Base-by-base conservation (phyloP, 2,888 invertebrate species). In the Agonopterix alstromeriana region DNA sequence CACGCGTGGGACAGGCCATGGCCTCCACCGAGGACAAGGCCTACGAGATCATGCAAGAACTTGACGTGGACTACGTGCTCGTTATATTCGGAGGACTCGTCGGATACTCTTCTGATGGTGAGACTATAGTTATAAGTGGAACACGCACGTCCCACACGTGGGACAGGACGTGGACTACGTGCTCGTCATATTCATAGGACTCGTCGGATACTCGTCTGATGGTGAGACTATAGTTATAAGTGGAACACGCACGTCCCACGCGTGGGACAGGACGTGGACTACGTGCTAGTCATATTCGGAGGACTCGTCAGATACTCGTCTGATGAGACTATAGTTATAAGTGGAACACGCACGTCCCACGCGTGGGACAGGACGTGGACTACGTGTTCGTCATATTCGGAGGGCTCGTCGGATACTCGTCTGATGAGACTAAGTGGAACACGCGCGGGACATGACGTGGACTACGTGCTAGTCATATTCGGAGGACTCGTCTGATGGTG, bases 81-180 rank as follows among this genome's bases (percentile, higher is more conserved):
- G 98, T 99, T 2, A 98, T 99, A 69, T 99, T 99, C 82, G 99
- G 99, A 10, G 99, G 99, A n/a, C 91, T 99, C 0, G 98, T 98
- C 0, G 99, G 99, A 0, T 99, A 99, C 77, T 98, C 98, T 0
- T 98, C 98, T 0, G 99, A 99, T 84, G 99, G 95, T 95, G 65
- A 86, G 90, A 67, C 2, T 17, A 17, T 17, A 17, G 17, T 17
- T 17, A 17, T 17, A 17, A 17, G 17, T 3, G 17, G 17, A 99
- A 99, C 81, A 99, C 98, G 10, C 99, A 98, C 82, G 99, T 99
- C 69, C 98, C 97, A 8, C 91, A 98, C 54, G 98, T 99, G 0
- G 98, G 98, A 0, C 98, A 99, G 82, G 99, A 99, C 73, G 99
- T 99, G 1, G 96, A 98, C 80, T 99, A 99, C 77, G 99, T 99